phyloP scores from a whole-genome alignment of 2,113 vertebrate species.

The Gallinago media region DNA sequence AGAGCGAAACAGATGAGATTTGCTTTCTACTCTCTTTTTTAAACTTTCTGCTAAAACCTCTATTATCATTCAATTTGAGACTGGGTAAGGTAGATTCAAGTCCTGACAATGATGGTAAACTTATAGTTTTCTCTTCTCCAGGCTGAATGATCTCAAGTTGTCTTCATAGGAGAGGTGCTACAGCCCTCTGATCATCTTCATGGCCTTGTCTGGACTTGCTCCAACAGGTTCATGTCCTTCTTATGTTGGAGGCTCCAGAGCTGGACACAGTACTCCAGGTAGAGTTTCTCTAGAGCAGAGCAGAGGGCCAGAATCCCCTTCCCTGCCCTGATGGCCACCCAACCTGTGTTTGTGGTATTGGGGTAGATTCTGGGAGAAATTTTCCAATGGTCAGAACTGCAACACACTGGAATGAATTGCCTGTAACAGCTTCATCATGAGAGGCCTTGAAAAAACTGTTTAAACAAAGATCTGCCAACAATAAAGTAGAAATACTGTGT shows the following conservation, averaged over 20 bases:
- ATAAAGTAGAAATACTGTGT: not conserved
- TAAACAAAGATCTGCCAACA: not conserved
- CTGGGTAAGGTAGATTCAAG: not conserved
- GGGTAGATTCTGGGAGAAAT: not conserved
- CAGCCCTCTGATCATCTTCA: not conserved
- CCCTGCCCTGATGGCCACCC: not conserved
- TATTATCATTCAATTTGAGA: not conserved
- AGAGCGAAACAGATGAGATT: not conserved
- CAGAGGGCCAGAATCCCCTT: not conserved
- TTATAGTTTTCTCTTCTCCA: not conserved
- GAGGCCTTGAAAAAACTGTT: not conserved
- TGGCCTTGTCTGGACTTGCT: not conserved
- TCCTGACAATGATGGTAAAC: not conserved
- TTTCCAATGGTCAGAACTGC: not conserved
- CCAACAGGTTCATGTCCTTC: not conserved
- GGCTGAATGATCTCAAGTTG: not conserved
- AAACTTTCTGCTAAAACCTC: not conserved
- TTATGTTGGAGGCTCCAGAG: not conserved
- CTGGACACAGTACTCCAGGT: not conserved
- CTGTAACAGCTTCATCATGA: not conserved
- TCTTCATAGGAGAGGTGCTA: not conserved
- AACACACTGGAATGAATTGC: not conserved
- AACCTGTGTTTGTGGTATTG: not conserved
- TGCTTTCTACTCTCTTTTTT: not conserved
- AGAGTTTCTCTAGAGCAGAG: not conserved